These are phyloP conservation scores for Nibea albiflora DNA, from an alignment of 2,113 vertebrate genomes.

Conservation along the genomic window DNA sequence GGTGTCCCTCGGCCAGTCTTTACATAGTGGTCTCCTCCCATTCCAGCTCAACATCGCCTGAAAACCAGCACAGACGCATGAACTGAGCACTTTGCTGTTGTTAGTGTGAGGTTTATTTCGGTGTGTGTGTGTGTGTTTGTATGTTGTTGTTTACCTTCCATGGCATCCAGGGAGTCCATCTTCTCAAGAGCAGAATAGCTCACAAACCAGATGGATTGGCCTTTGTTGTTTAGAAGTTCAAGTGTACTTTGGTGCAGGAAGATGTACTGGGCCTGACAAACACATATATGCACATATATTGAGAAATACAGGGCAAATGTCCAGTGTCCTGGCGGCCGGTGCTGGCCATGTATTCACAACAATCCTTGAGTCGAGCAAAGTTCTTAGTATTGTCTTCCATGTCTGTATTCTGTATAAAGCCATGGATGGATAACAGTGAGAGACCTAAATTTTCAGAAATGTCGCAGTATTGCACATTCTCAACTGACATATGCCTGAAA, in stretches of 20 bases:
- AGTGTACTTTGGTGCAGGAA: conserved; percentile 96
- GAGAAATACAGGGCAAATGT: neutral
- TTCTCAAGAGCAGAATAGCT: conserved; percentile 98
- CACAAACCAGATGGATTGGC: conserved; percentile 95
- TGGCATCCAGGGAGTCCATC: conserved; percentile 98
- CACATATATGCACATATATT: neutral
- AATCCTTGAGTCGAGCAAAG: too few species aligned
- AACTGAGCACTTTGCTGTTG: conserved; percentile 10
- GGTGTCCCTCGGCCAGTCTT: conserved; percentile 58
- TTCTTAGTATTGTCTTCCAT: too few species aligned
- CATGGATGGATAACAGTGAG: neutral
- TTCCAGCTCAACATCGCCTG: conserved; percentile 97
- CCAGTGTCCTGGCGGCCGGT: neutral
- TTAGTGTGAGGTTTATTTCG: neutral
- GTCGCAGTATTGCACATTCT: too few species aligned
- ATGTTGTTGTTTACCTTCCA: conserved; percentile 91
- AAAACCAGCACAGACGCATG: conserved; percentile 58
- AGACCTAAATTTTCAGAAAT: too few species aligned
- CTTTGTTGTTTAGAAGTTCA: conserved; percentile 93
- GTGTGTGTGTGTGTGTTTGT: neutral
- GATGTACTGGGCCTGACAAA: conserved; percentile 94
- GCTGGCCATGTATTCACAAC: neutral
- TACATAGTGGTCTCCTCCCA: conserved; percentile 99
- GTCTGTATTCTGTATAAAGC: too few species aligned
- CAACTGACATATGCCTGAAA: too few species aligned